phyloP scores from a whole-genome alignment of 2,797 vertebrate genomes.

The Sphaeramia orbicularis region DNA sequence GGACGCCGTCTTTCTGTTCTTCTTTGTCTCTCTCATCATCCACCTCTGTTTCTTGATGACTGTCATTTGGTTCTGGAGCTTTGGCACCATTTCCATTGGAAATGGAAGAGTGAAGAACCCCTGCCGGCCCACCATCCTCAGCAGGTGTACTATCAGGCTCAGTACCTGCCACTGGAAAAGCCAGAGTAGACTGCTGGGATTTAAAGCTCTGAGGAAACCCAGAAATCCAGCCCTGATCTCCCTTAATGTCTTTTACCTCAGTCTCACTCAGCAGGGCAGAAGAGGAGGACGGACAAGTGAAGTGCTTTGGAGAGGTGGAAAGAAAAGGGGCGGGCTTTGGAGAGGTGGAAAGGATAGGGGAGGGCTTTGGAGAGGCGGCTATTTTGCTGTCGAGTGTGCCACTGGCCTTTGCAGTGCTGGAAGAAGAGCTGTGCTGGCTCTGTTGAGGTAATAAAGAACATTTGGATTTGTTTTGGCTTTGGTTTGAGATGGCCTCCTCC shows the following conservation, averaged over 20 bases:
- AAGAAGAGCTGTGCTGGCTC: conserved; percentile 94
- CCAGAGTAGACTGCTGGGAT: conserved; percentile 89
- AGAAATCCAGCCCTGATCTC: conserved; percentile 89
- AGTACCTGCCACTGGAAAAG: conserved; percentile 75
- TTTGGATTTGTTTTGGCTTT: conserved; percentile 99
- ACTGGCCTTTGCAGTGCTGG: conserved; percentile 87
- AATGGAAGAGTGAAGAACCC: conserved; percentile 83
- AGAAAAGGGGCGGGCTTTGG: conserved; percentile 84
- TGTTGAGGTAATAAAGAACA: conserved; percentile 98
- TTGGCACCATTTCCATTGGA: conserved; percentile 95
- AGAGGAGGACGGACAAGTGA: conserved; percentile 90
- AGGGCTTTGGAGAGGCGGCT: conserved; percentile 87
- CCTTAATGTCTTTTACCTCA: conserved; percentile 93
- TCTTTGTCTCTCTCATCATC: conserved; percentile 79
- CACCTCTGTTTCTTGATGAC: conserved; percentile 73
- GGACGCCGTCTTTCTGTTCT: conserved; percentile 77
- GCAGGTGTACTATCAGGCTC: conserved; percentile 84
- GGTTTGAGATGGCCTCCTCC: conserved; percentile 99
- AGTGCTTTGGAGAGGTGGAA: conserved; percentile 91
- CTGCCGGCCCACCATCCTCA: conserved; percentile 87
- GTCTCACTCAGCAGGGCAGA: conserved; percentile 92
- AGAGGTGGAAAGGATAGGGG: conserved; percentile 90
- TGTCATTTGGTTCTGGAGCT: conserved; percentile 96
- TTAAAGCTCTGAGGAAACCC: conserved; percentile 97
- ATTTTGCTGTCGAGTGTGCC: conserved; percentile 88